Conservation (phyloP, 2,113 vertebrate species). For the Caracal caracal region DNA sequence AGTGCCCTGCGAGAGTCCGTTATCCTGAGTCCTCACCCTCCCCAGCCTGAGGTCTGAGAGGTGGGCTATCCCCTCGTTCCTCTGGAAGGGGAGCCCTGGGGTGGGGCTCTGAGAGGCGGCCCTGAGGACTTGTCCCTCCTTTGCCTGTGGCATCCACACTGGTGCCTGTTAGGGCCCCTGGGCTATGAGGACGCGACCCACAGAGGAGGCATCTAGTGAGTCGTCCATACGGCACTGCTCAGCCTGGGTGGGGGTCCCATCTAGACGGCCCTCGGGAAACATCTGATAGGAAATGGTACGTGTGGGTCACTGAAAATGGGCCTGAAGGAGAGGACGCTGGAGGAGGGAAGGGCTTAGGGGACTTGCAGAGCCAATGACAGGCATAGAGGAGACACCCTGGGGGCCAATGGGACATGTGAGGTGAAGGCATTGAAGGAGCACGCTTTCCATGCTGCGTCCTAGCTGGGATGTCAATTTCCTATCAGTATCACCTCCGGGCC, state of each 20-base stretch:
- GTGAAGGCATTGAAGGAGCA: too few species aligned
- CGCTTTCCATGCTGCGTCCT: neutral
- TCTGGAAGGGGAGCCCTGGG: neutral
- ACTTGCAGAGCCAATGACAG: too few species aligned
- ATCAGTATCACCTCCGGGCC: neutral
- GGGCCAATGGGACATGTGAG: too few species aligned
- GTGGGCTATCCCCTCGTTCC: neutral
- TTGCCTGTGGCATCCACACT: neutral
- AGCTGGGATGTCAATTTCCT: too few species aligned
- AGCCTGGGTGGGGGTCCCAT: too few species aligned
- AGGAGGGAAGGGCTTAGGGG: too few species aligned
- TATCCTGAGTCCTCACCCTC: neutral
- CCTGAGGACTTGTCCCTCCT: too few species aligned
- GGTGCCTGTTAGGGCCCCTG: too few species aligned
- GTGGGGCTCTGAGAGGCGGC: too few species aligned
- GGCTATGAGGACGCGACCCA: neutral
- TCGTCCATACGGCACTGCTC: too few species aligned
- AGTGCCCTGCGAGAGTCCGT: neutral
- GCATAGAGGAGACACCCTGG: too few species aligned
- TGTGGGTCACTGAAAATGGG: neutral
- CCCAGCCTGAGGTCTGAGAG: neutral
- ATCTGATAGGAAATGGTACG: neutral
- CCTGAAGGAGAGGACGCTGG: too few species aligned
- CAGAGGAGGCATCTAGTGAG: neutral
- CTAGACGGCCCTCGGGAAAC: neutral